These are phyloP conservation scores for Tarsius wallacei DNA, from an alignment of 2,797 vertebrate genomes.

Conservation along the genomic window DNA sequence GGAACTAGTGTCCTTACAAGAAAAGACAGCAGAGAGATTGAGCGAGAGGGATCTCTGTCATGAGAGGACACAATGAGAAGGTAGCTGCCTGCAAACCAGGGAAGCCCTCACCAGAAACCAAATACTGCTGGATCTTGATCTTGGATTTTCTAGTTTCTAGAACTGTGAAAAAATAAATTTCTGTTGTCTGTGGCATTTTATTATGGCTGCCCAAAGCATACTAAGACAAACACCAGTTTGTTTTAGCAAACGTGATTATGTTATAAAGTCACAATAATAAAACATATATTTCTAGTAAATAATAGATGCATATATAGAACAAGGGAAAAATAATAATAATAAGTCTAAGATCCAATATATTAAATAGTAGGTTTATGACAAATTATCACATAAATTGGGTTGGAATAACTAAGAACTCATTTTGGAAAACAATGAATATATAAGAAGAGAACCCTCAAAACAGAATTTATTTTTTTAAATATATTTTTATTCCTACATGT, in stretches of 20 bases:
- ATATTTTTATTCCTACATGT: no score
- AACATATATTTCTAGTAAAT: background rate
- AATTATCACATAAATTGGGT: background rate
- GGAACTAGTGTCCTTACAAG: background rate
- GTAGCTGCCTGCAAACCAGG: background rate
- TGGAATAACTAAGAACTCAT: background rate
- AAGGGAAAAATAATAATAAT: background rate
- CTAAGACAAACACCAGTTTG: background rate
- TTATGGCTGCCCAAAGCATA: background rate
- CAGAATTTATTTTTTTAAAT: no score
- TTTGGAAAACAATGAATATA: background rate
- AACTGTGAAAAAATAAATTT: background rate
- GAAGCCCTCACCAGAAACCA: background rate
- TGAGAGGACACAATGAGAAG: background rate
- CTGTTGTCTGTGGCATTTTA: background rate
- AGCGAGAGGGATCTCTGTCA: background rate
- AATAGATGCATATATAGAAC: background rate
- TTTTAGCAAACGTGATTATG: background rate
- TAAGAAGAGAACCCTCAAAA: no score
- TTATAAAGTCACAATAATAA: constrained; percentile 24
- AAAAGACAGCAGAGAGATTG: background rate
- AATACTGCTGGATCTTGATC: background rate
- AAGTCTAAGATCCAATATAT: background rate
- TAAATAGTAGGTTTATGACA: background rate
- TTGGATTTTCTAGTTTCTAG: background rate